Evolutionary conservation across 2,113 vertebrate species (phyloP).

Genomic region (Euleptes europaea): DNA sequence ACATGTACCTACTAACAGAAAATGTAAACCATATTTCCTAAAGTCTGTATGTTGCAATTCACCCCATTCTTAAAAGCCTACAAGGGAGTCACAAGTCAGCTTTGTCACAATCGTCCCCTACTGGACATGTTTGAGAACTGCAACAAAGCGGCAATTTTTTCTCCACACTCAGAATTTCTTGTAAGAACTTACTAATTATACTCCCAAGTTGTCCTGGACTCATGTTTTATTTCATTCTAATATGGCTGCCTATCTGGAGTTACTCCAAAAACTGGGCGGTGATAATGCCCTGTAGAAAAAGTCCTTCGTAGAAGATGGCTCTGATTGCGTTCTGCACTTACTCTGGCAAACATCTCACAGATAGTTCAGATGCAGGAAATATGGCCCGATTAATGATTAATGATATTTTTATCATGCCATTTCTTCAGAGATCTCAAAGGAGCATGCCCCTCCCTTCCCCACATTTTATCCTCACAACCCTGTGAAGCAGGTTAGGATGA

Average conservation of each 20-base stretch:
- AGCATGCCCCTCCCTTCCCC: no score
- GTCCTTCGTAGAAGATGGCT: not conserved
- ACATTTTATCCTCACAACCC: no score
- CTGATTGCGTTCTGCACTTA: no score
- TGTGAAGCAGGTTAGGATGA: no score
- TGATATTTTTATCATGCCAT: no score
- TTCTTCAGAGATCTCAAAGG: no score
- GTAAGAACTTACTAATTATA: not conserved
- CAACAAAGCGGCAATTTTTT: not conserved
- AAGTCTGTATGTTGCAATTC: not conserved
- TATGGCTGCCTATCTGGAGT: no score
- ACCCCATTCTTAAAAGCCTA: not conserved
- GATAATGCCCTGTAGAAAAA: no score
- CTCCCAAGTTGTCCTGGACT: not conserved
- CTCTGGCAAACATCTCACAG: not conserved
- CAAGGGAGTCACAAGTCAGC: not conserved
- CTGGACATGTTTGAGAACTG: not conserved
- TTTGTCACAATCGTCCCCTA: conserved; percentile 35
- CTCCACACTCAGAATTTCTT: not conserved
- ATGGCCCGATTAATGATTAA: no score
- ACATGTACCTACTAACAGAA: not conserved
- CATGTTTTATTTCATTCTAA: no score
- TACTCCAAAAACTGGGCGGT: no score
- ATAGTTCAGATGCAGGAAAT: not conserved
- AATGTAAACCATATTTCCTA: not conserved